Evolutionary conservation across 1,140 invertebrate species (phyloP).

Genomic region (Eueides isabella): DNA sequence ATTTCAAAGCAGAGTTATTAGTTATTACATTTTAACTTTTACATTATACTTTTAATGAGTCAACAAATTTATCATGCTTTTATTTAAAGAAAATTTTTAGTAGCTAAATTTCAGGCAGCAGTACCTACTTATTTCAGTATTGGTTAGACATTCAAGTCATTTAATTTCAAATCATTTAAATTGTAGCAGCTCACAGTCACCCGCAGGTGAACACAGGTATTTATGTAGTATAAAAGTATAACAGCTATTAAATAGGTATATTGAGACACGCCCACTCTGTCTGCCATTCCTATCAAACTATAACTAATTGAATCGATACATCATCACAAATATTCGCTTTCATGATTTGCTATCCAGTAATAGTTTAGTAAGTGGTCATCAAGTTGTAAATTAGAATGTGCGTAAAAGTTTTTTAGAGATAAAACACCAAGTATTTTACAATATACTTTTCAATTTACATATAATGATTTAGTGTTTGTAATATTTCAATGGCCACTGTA

Average conservation of each 20-base stretch:
- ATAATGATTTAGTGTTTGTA: neutral
- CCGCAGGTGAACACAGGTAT: neutral
- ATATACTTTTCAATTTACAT: neutral
- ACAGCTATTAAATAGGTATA: neutral
- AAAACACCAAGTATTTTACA: neutral
- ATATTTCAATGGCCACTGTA: neutral
- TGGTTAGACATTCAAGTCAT: neutral
- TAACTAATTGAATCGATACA: constrained; percentile 8
- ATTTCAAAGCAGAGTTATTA: no score
- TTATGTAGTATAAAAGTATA: neutral
- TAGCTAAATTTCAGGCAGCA: neutral
- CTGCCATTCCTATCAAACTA: neutral
- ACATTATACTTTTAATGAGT: no score
- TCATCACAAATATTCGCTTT: neutral
- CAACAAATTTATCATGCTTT: no score
- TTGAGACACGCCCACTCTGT: neutral
- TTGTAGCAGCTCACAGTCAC: neutral
- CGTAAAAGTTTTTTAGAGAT: neutral
- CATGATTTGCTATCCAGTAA: neutral
- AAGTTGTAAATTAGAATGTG: no score
- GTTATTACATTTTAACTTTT: no score
- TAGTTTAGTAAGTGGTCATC: neutral
- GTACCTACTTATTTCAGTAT: neutral
- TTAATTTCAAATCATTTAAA: neutral
- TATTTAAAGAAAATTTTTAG: no score